Evolutionary conservation across 2,888 invertebrate genomes (phyloP).

Genomic region (Cephonodes hylas): DNA sequence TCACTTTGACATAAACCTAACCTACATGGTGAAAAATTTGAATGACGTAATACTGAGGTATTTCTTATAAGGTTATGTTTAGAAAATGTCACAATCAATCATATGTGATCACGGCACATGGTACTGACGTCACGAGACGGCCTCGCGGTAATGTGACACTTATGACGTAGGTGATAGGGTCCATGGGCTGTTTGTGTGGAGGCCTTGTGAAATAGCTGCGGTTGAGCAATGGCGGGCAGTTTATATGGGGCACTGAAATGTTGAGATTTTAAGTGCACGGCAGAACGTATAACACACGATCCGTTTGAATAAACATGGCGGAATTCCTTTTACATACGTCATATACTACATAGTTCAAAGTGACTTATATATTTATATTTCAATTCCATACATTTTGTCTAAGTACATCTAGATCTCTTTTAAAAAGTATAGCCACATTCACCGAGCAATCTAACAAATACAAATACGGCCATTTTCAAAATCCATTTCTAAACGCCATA

Average conservation of each 20-base stretch:
- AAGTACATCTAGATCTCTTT: no score
- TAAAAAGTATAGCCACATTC: no score
- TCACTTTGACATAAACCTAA: slow-evolving; percentile 25
- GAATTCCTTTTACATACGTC: no score
- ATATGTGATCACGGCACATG: slow-evolving; percentile 34
- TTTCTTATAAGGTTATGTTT: slow-evolving; percentile 29
- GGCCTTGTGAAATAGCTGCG: slow-evolving; percentile 13
- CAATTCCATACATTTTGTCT: no score
- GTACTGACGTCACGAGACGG: slow-evolving; percentile 9
- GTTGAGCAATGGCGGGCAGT: slow-evolving; percentile 27
- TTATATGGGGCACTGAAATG: not conserved
- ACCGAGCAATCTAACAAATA: no score
- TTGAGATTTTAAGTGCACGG: not conserved
- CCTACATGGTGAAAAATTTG: slow-evolving; percentile 35
- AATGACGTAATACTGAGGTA: slow-evolving; percentile 37
- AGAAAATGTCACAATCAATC: slow-evolving; percentile 50
- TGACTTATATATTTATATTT: no score
- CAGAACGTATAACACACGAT: no score
- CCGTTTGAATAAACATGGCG: no score
- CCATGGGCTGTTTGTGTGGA: not conserved
- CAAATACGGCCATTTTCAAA: not conserved
- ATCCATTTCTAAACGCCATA: not conserved
- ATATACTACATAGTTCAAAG: no score
- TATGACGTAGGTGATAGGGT: slow-evolving; percentile 29
- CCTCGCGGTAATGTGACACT: slow-evolving; percentile 30